Percentiles rank a stretch among this genome's conserved stretches.
phyloP scores from a whole-genome alignment of 2,888 invertebrate species.

The Microctonus brassicae region DNA sequence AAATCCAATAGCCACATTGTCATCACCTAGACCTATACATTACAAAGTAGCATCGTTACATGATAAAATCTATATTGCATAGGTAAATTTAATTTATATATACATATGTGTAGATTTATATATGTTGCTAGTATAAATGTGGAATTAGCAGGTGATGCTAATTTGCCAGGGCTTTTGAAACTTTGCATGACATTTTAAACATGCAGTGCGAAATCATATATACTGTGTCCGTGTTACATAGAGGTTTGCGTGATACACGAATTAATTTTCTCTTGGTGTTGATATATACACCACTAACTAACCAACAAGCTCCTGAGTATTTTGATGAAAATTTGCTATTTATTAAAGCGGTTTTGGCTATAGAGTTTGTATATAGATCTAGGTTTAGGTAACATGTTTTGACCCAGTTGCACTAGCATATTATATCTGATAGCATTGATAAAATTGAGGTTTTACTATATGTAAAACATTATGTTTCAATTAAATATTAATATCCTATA shows the following conservation, averaged over 20 bases:
- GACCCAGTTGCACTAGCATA: constrained; percentile 1
- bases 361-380: neutral
- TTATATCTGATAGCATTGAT: neutral
- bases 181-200: constrained; percentile 30
- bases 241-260: constrained; percentile 36
- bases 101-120: too few relatives aligned
- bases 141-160: constrained; percentile 31
- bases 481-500: too few relatives aligned
- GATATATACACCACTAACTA: neutral
- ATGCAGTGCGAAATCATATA: constrained; percentile 9
- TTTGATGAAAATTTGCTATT: too few relatives aligned
- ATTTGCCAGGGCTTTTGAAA: constrained; percentile 36
- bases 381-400: neutral
- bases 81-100: neutral
- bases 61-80: neutral
- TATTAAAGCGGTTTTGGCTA: neutral
- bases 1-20: constrained; percentile 3
- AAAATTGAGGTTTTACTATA: neutral
- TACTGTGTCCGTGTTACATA: constrained; percentile 19
- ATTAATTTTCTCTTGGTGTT: constrained; percentile 30
- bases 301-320: neutral
- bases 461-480: too few relatives aligned
- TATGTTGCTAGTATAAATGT: too few relatives aligned
- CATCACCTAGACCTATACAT: neutral
- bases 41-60: neutral